phyloP scores from a whole-genome alignment of 1,140 invertebrate genomes.

The Phocides pigmalion region DNA sequence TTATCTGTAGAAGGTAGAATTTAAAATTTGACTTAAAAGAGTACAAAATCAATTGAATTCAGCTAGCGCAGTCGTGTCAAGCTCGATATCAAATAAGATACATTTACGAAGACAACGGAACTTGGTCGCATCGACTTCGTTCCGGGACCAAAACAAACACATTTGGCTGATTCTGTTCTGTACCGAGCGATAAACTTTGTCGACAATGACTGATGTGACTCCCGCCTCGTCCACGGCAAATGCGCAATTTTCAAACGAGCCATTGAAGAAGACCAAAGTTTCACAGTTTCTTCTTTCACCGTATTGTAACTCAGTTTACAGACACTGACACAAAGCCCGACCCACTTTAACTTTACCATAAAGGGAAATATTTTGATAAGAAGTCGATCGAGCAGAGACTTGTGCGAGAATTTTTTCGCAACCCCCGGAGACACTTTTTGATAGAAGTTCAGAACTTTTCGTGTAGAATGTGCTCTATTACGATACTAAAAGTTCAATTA shows the following conservation, averaged over 20 bases:
- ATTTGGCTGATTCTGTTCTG: constrained; percentile 62
- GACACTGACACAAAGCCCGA: constrained; percentile 49
- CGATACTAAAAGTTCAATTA: constrained; percentile 1
- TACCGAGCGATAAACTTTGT: constrained; percentile 63
- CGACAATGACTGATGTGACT: constrained; percentile 72
- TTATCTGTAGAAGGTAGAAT: not conserved
- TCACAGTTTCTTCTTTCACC: constrained; percentile 38
- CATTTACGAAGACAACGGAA: constrained; percentile 20
- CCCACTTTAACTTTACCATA: constrained; percentile 48
- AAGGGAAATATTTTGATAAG: constrained; percentile 45
- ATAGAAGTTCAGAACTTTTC: constrained; percentile 22
- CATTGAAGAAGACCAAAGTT: constrained; percentile 48
- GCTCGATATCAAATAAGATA: constrained; percentile 32
- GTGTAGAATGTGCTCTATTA: constrained; percentile 16
- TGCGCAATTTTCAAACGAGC: constrained; percentile 51
- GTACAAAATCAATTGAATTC: not conserved
- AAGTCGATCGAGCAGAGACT: constrained; percentile 24
- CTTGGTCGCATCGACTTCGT: constrained; percentile 32
- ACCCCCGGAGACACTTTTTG: constrained; percentile 18
- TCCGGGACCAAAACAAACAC: constrained; percentile 66
- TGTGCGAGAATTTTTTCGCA: constrained; percentile 18
- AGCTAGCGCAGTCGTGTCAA: constrained; percentile 38
- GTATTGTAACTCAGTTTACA: constrained; percentile 53
- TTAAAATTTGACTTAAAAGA: too few relatives aligned
- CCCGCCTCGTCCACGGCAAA: constrained; percentile 21